These are phyloP conservation scores for Anguilla obscura DNA, from an alignment of 2,797 vertebrate species.

Conservation along the genomic window DNA sequence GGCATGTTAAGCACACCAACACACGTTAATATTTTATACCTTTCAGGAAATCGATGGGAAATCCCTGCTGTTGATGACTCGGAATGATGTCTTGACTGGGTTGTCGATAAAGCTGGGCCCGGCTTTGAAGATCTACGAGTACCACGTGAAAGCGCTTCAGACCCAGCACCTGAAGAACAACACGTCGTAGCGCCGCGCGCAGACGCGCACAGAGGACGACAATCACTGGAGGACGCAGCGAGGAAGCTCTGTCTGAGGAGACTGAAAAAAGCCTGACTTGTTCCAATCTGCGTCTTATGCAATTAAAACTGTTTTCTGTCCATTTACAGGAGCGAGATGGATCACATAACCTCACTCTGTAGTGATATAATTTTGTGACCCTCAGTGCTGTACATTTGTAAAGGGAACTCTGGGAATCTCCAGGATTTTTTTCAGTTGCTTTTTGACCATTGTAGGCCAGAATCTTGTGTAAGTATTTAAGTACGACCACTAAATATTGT, in stretches of 20 bases:
- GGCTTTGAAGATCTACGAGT: conserved; percentile 98
- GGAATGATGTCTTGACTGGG: conserved; percentile 96
- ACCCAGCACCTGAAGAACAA: conserved; percentile 94
- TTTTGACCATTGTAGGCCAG: background rate
- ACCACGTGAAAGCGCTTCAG: conserved; percentile 96
- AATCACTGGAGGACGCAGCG: conserved; percentile 53
- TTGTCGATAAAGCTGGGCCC: conserved; percentile 98
- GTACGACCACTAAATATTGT: background rate
- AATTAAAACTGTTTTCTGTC: conserved; percentile 24
- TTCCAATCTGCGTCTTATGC: conserved; percentile 18
- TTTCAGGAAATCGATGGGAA: conserved; percentile 97
- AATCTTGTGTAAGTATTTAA: background rate
- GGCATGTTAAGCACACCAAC: background rate
- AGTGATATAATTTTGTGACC: background rate
- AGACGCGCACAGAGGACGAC: conserved; percentile 42
- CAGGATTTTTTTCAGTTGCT: background rate
- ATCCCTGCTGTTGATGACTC: conserved; percentile 97
- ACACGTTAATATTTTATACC: conserved; percentile 40
- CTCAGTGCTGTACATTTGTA: background rate
- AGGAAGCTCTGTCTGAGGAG: conserved; percentile 50
- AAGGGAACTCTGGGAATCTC: background rate
- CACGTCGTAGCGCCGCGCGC: conserved; percentile 60
- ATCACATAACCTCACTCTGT: conserved; percentile 1
- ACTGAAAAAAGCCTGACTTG: background rate
- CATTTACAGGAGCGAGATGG: conserved; percentile 14